Evolutionary conservation across 2,797 vertebrate genomes (phyloP), one percentile per base, ranked within the genome.

Genomic region (Paramormyrops hopkinsi): DNA sequence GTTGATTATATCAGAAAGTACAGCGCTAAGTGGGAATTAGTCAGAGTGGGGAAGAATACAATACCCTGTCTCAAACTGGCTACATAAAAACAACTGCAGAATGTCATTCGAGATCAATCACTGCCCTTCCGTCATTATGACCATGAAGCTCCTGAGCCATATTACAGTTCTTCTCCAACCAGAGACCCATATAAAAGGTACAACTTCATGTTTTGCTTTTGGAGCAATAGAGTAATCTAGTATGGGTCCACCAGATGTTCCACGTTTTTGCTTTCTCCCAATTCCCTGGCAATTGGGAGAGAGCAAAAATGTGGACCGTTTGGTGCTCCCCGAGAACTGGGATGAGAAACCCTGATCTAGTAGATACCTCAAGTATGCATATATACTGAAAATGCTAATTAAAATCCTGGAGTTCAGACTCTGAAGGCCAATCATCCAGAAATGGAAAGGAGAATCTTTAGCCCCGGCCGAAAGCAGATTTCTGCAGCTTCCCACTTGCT

Each of bases 1-100:
- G 51, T 22, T 87, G 86, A 25, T 56, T 44, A 59, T 41, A 56
- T 87, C 86, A 73, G 29, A 88, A 88, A 88, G 37, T 88, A 33
- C 56, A 44, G 19, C 12, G 12, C 48, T 86, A 86, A 51, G 84
- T 51, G 25, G 46, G 25, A 54, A 53, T 53, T 51, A 54, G 86
- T 25, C 29, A 33, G 22, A 56, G 86, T 56, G 86, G 37, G 17
- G 46, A 59, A 59, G 51, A 56, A 44, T 44, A 87, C 86, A 87
- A 59, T 87, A 59, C 22, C 29, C 51, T 17, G 25, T 54, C 53
- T 56, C 29, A 56, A 25, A 48, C 22, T 19, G 22, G n/a, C 82
- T 51, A 51, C 82, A 85, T n/a, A 59, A 44, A 37, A 87, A 59
- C 48, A 87, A 51, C 85, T 59, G 5, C 33, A 37, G 22, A 59